Evolutionary conservation across 2,888 invertebrate genomes (phyloP).

Genomic region (Coelogynopora nodosa): DNA sequence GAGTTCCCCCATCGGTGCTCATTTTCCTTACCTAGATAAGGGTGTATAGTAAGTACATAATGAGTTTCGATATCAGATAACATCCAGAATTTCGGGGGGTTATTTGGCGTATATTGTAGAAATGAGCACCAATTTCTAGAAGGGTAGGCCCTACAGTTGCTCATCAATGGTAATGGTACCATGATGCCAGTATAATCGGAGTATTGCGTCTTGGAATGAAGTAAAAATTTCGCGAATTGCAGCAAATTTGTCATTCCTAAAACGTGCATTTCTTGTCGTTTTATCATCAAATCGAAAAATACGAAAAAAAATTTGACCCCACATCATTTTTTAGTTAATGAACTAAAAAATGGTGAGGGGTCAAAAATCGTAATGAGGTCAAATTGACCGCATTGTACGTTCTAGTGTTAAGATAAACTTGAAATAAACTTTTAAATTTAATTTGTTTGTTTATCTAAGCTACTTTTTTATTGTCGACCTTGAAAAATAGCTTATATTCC

Average conservation of each 20-base stretch:
- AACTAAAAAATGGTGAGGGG: too few relatives aligned
- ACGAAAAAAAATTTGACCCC: too few relatives aligned
- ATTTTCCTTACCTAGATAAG: not conserved
- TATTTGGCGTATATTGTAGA: not conserved
- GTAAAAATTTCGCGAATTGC: not conserved
- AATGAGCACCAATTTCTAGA: not conserved
- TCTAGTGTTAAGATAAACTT: too few relatives aligned
- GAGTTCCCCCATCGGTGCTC: not conserved
- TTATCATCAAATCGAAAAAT: not conserved
- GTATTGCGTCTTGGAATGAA: not conserved
- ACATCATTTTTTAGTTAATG: too few relatives aligned
- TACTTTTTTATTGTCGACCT: too few relatives aligned
- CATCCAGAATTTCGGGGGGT: not conserved
- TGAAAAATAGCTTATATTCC: too few relatives aligned
- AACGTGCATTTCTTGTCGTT: not conserved
- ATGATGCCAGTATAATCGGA: not conserved
- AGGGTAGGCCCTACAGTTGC: not conserved
- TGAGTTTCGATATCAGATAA: not conserved
- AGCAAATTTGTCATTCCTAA: not conserved
- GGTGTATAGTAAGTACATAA: not conserved
- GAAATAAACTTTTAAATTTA: too few relatives aligned
- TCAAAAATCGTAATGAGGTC: too few relatives aligned
- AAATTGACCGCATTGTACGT: too few relatives aligned
- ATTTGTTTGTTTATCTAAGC: too few relatives aligned
- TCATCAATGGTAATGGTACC: not conserved